A percentile compares a stretch with the other conserved stretches of the same genome.
phyloP scores from a whole-genome alignment of 23 tunicate genomes.

The Pegea sp. region DNA sequence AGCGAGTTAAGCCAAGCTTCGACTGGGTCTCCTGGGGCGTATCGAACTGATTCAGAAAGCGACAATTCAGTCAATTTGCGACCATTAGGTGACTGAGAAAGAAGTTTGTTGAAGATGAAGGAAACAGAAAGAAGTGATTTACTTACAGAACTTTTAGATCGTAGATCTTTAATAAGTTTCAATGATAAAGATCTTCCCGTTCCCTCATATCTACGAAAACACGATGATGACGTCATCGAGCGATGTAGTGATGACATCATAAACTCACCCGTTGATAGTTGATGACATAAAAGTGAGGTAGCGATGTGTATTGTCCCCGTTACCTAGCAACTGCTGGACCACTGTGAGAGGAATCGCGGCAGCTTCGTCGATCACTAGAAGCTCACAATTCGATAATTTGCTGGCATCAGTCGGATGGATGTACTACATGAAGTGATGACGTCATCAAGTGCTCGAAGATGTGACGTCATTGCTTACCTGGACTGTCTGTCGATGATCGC shows the following conservation, averaged over 20 bases:
- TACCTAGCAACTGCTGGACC: constrained; percentile 64
- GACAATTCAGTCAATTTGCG: constrained; percentile 47
- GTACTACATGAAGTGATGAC: constrained; percentile 25
- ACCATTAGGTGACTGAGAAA: constrained; percentile 47
- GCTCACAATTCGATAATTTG: constrained; percentile 56
- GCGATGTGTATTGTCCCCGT: constrained; percentile 2
- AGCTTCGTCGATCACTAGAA: constrained; percentile 90
- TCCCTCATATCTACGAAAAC: constrained; percentile 70
- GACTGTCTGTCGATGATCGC: constrained; percentile 80
- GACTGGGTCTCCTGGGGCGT: constrained; percentile 82
- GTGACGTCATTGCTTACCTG: no score
- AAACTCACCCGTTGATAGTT: constrained; percentile 73
- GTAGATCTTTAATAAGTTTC: constrained; percentile 56
- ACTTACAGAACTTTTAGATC: constrained; percentile 32
- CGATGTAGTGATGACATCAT: neutral
- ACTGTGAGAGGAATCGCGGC: constrained; percentile 93
- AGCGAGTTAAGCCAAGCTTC: constrained; percentile 79
- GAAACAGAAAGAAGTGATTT: no score
- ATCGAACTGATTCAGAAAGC: constrained; percentile 82
- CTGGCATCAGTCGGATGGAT: constrained; percentile 81
- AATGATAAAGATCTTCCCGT: constrained; percentile 79
- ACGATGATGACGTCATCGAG: neutral
- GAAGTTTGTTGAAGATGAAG: no score
- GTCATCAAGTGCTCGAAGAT: no score
- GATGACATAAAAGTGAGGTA: constrained; percentile 91